Base-by-base conservation (phyloP, 1,140 invertebrate species). In the Diuraphis noxia region DNA sequence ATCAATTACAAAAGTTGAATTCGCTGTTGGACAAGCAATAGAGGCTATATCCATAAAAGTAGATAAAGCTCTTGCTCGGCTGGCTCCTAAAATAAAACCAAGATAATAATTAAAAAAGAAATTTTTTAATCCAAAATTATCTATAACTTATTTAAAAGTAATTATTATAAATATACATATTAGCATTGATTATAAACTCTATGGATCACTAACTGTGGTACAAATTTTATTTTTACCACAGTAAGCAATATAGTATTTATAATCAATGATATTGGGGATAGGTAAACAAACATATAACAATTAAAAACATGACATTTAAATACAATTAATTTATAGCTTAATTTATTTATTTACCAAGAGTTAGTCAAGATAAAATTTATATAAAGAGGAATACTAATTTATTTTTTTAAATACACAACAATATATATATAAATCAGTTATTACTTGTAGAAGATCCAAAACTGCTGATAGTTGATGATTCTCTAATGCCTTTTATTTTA, bases 371-470 rank as follows among this genome's bases (percentile, higher is more conserved):
- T 30, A 8, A n/a, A 63, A n/a, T 63, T 63, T n/a, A 63, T 63
- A n/a, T n/a, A 0, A 56, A 56, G 8, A 56, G 30, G 25, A n/a
- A n/a, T n/a, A 30, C 8, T n/a, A n/a, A 49, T 7, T 23, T 19
- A 23, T 52, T 72, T n/a, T 72, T 10, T 72, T 72, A 77, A 36
- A n/a, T n/a, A n/a, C n/a, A n/a, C n/a, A n/a, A n/a, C n/a, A n/a
- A n/a, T n/a, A n/a, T n/a, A n/a, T n/a, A n/a, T 30, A 30, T n/a
- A 43, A 43, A 84, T 84, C 13, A 52, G 13, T 52, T 88, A 34
- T 91, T 91, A 91, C 89, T 91, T 91, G 77, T 91, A 21, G 77
- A 49, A 49, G 56, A 1, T 72, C 56, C 87, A 40, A 41, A 90
- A 10, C 56, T 17, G 41, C 77, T 89, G 19, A 91, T 91, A 19